Evolutionary conservation across 64 coral and sea anemone species (phyloP).

Genomic region (Pocillopora verrucosa): DNA sequence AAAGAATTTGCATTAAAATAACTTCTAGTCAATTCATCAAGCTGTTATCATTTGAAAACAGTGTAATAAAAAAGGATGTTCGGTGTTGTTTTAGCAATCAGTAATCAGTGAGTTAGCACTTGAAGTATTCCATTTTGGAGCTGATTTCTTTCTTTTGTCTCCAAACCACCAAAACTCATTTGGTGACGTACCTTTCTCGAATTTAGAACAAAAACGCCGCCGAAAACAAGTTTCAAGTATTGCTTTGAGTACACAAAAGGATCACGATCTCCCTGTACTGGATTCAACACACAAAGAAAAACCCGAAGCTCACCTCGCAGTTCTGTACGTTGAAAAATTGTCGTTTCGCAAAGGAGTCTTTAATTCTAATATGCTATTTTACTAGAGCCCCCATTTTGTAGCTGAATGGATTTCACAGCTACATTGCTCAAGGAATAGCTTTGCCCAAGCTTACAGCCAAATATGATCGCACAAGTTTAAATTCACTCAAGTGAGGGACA

Average conservation of each 20-base stretch:
- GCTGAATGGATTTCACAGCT: no score
- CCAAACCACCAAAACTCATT: neutral
- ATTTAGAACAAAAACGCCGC: neutral
- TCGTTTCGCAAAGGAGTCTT: no score
- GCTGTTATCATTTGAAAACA: neutral
- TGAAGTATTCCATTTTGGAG: neutral
- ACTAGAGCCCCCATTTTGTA: no score
- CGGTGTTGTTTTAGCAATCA: neutral
- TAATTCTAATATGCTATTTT: no score
- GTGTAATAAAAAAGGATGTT: neutral
- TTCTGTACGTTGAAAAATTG: no score
- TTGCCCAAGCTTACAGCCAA: neutral
- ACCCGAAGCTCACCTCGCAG: no score
- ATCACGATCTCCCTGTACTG: neutral
- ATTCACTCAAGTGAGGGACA: no score
- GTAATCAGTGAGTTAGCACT: neutral
- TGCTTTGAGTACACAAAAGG: neutral
- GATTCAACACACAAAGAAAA: no score
- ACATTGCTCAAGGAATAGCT: neutral
- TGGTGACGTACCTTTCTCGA: neutral
- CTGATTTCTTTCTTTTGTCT: neutral
- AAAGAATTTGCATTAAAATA: conserved; percentile 20
- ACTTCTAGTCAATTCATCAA: neutral
- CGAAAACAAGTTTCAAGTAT: neutral
- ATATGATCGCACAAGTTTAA: neutral